These are phyloP conservation scores for Nephotettix cincticeps DNA, from an alignment of 1,140 invertebrate genomes.

Conservation along the genomic window DNA sequence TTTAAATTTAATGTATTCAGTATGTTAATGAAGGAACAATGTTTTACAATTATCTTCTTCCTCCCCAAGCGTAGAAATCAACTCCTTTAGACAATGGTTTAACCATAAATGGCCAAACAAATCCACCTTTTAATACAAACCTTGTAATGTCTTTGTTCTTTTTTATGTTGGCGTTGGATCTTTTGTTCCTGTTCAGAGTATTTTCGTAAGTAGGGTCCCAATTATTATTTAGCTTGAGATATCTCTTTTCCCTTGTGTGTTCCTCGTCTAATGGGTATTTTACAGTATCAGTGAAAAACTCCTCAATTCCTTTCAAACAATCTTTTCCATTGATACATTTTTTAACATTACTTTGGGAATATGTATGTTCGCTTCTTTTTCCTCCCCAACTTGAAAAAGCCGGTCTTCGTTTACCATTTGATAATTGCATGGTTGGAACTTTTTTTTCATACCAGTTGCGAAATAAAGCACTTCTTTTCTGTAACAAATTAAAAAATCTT, in stretches of 20 bases:
- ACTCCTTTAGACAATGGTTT: not conserved
- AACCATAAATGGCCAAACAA: not conserved
- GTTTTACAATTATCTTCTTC: conserved; percentile 21
- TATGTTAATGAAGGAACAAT: not conserved
- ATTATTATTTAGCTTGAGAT: not conserved
- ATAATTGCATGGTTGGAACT: not conserved
- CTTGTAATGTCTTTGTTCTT: not conserved
- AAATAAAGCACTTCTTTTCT: conserved; percentile 5
- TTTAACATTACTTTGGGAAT: not conserved
- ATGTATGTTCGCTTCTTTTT: conserved; percentile 28
- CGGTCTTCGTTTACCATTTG: conserved; percentile 21
- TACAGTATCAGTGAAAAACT: not conserved
- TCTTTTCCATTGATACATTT: not conserved
- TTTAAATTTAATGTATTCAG: no score
- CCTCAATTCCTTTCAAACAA: not conserved
- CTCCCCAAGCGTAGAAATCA: conserved; percentile 29
- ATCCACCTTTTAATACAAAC: not conserved
- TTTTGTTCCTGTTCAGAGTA: not conserved
- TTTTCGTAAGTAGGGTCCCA: not conserved
- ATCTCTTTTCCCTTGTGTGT: not conserved
- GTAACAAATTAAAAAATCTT: not conserved
- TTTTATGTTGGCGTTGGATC: not conserved
- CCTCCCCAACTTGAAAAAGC: conserved; percentile 37
- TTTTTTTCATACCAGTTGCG: not conserved
- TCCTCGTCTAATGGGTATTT: not conserved